Conservation (phyloP, 2,797 vertebrate species). For the Falco concolor region DNA sequence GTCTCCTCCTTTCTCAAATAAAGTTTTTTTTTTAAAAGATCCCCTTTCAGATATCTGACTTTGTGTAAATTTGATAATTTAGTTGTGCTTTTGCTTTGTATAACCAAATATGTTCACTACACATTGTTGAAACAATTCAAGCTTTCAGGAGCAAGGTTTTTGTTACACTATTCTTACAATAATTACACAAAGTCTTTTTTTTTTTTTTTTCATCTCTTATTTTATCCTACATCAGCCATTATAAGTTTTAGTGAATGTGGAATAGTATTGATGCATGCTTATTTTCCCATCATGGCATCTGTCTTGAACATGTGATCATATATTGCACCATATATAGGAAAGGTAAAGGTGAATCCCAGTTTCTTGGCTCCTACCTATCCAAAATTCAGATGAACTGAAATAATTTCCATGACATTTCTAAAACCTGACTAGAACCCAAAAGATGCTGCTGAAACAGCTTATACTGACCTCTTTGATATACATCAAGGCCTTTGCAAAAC, state of each 20-base stretch:
- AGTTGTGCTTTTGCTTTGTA: conserved; percentile 62
- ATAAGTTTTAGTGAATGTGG: conserved; percentile 41
- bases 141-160: conserved; percentile 54
- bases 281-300: conserved; percentile 57
- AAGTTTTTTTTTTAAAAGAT: conserved; percentile 86
- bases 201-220: conserved; percentile 45
- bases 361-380: neutral
- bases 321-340: neutral
- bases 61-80: conserved; percentile 78
- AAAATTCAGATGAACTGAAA: neutral
- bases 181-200: conserved; percentile 65
- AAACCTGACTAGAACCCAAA: neutral
- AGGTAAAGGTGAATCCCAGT: neutral
- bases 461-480: neutral
- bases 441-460: neutral
- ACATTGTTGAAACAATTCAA: conserved; percentile 59
- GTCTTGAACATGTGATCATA: conserved; percentile 37
- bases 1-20: conserved; percentile 89
- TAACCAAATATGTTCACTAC: conserved; percentile 54
- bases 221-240: conserved; percentile 56
- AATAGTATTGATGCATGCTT: conserved; percentile 49
- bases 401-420: neutral
- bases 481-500: neutral
- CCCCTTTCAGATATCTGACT: conserved; percentile 79
- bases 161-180: conserved; percentile 60